phyloP scores from a whole-genome alignment of 2,113 vertebrate genomes.

The Chamaetylas fuelleborni region DNA sequence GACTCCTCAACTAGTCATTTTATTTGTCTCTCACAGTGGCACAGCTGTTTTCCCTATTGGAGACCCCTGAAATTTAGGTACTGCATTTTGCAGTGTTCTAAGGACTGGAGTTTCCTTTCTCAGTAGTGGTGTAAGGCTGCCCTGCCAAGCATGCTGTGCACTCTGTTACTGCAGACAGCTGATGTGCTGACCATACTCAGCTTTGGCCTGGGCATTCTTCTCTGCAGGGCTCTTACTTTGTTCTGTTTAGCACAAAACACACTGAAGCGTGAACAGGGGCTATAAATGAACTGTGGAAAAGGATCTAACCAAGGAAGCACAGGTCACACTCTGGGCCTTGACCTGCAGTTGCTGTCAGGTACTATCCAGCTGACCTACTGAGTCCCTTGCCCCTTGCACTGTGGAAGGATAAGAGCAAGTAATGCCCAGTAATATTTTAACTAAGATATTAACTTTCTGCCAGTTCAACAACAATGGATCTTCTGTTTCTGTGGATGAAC shows the following conservation, averaged over 20 bases:
- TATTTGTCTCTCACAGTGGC: not conserved
- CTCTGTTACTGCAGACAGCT: not conserved
- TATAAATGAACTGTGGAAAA: not conserved
- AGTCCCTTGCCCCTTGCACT: constrained; percentile 64
- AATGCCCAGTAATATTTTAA: constrained; percentile 67
- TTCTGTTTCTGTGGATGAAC: constrained; percentile 30
- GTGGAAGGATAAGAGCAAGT: constrained; percentile 43
- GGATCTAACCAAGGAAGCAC: not conserved
- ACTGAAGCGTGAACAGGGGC: not conserved
- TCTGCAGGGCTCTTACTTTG: not conserved
- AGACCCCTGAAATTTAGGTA: not conserved
- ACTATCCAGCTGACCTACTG: constrained; percentile 50
- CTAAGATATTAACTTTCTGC: constrained; percentile 40
- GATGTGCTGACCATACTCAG: not conserved
- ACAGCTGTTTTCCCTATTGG: not conserved
- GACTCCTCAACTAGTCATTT: not conserved
- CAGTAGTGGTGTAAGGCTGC: not conserved
- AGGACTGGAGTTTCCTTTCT: not conserved
- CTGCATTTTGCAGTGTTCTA: not conserved
- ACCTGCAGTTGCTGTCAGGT: constrained; percentile 19
- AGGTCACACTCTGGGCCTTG: constrained; percentile 28
- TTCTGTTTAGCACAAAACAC: constrained; percentile 4
- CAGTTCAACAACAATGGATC: constrained; percentile 29
- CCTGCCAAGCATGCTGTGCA: accelerated
- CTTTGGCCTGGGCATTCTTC: not conserved